Percentiles rank a stretch among this genome's conserved stretches.
Evolutionary conservation across 2,113 vertebrate genomes (phyloP).

Genomic region (Poeciliopsis prolifica): DNA sequence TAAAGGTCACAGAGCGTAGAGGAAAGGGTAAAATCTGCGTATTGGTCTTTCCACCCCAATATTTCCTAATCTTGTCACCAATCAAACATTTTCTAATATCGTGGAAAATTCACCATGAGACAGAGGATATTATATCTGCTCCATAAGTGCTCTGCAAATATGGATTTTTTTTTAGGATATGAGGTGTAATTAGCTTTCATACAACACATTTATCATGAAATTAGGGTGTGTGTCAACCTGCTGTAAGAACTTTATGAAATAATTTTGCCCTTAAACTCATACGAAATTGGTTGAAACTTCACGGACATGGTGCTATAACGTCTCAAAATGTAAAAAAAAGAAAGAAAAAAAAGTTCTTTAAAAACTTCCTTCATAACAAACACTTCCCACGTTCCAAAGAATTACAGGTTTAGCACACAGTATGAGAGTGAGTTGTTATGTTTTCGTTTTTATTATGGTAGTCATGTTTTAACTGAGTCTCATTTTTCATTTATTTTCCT

Average conservation of each 20-base stretch:
- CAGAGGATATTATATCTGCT: background rate
- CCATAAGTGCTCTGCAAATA: background rate
- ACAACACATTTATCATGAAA: background rate
- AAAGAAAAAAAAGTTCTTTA: background rate
- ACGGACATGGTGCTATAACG: background rate
- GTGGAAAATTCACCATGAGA: background rate
- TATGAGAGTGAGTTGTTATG: constrained; percentile 24
- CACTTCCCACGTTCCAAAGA: constrained; percentile 2
- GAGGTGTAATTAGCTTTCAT: background rate
- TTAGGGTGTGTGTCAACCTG: background rate
- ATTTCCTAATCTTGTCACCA: background rate
- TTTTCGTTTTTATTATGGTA: constrained; percentile 40
- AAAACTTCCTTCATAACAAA: background rate
- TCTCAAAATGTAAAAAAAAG: background rate
- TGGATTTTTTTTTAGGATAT: background rate
- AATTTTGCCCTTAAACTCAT: background rate
- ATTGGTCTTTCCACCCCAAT: background rate
- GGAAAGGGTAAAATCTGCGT: background rate
- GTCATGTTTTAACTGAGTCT: constrained; percentile 67
- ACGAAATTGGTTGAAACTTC: background rate
- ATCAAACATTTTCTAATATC: background rate
- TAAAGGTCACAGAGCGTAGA: background rate
- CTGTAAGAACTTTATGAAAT: background rate
- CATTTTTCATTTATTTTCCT: constrained; percentile 58
- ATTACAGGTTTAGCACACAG: constrained; percentile 1